Base-by-base conservation (phyloP, 2,888 invertebrate species). In the Patella depressa region DNA sequence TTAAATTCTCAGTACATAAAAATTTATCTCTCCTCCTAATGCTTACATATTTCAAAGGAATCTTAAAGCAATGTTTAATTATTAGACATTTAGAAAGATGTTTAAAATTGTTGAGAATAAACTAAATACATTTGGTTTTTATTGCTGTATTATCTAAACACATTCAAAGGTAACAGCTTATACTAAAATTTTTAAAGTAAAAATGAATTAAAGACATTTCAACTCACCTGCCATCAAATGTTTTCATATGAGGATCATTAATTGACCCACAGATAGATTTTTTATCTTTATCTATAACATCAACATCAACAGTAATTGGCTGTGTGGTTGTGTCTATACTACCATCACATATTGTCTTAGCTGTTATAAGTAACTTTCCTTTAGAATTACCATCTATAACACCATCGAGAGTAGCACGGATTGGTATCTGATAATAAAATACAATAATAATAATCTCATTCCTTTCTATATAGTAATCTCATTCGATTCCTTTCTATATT, bases 241-340 rank as follows among this genome's bases (percentile, higher is more conserved):
- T 86, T 11, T 72, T 84, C 34, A 85, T 80, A 65, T 86, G 86
- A 15, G 86, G 86, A 76, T 85, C 86, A 76, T 84, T 84, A 14
- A 82, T 70, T 12, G 85, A 84, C 17, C 75, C 53, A 75, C 86
- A 86, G 3, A 79, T 29, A 3, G 81, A 79, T 24, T 76, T 75
- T 24, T 74, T 78, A 71, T 85, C 85, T 34, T 73, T 79, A 74
- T 85, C 84, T 29, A 78, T 75, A 12, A 85, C 78, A 45, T 80
- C 79, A 17, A 83, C 79, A 83, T 84, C 71, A 4, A 74, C 78
- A 53, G 74, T 55, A 15, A 73, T 72, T 34, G 3, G 12, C 24
- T 24, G 3, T 65, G 11, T 24, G 15, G 24, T 24, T 19, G 55
- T 17, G 19, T 65, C 70, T 12, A 14, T 24, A 24, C 12, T 54